These are phyloP conservation scores for Clarias pachynema DNA, from an alignment of 2,797 vertebrate species.

Conservation along the genomic window DNA sequence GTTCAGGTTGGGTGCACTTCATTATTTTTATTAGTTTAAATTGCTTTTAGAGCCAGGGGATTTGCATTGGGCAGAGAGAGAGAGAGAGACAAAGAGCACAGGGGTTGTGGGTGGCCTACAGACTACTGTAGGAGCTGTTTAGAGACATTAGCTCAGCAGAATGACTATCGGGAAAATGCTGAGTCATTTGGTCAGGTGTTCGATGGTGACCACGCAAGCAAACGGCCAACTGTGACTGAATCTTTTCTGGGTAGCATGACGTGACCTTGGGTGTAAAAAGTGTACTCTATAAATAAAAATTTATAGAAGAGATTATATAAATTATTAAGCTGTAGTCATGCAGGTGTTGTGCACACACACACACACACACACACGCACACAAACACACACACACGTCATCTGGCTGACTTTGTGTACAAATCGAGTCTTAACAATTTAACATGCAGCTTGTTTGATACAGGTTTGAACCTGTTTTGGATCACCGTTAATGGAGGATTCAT, in stretches of 20 bases:
- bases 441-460: not conserved
- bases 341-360: not conserved
- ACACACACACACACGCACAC: not conserved
- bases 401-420: not conserved
- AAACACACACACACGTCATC: not conserved
- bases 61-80: slow-evolving; percentile 28
- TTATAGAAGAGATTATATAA: not conserved
- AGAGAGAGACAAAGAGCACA: slow-evolving; percentile 4
- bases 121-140: slow-evolving; percentile 30
- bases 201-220: slow-evolving; percentile 36
- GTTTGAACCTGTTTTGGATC: not conserved
- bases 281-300: not conserved
- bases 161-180: slow-evolving; percentile 36
- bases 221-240: not conserved
- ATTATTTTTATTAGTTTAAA: slow-evolving; percentile 40
- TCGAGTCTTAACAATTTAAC: not conserved
- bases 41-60: slow-evolving; percentile 13
- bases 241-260: not conserved
- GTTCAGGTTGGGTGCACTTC: slow-evolving; percentile 31
- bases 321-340: not conserved
- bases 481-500: not conserved
- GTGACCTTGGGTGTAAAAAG: not conserved
- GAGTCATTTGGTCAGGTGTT: slow-evolving; percentile 48
- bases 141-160: slow-evolving; percentile 37
- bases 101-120: slow-evolving; percentile 28